Percentiles rank a stretch among this genome's conserved stretches.
phyloP scores from a whole-genome alignment of 2,797 vertebrate species.

The Gouania willdenowi region DNA sequence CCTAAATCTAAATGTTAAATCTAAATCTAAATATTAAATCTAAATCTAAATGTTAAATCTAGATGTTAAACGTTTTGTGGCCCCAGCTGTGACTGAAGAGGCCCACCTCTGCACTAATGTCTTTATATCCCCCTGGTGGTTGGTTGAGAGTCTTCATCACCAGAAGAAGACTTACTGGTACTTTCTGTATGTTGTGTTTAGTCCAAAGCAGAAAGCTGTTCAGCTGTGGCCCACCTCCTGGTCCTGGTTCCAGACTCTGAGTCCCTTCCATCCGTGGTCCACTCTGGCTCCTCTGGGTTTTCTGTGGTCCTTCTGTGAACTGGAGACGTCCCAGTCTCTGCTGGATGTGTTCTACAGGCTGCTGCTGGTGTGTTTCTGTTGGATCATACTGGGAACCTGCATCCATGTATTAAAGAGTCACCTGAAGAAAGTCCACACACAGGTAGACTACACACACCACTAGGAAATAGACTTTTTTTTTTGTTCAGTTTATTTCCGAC shows the following conservation, averaged over 20 bases:
- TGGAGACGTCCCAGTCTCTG: conserved; percentile 46
- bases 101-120: no score
- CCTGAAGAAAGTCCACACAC: conserved; percentile 8
- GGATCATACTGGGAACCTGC: conserved; percentile 29
- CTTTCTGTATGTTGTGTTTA: neutral
- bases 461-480: no score
- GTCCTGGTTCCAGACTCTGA: neutral
- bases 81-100: no score
- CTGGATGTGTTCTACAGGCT: conserved; percentile 31
- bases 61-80: no score
- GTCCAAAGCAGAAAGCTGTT: neutral
- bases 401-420: conserved; percentile 18
- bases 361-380: conserved; percentile 40
- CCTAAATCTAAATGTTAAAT: no score
- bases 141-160: no score
- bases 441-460: no score
- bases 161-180: neutral
- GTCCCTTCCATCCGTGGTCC: neutral
- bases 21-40: no score
- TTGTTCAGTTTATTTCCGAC: no score
- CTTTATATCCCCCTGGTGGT: no score
- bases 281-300: conserved; percentile 23
- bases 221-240: neutral
- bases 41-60: no score
- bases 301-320: conserved; percentile 58